Conservation (phyloP, 2,797 vertebrate species). For the Gymnocypris eckloni region DNA sequence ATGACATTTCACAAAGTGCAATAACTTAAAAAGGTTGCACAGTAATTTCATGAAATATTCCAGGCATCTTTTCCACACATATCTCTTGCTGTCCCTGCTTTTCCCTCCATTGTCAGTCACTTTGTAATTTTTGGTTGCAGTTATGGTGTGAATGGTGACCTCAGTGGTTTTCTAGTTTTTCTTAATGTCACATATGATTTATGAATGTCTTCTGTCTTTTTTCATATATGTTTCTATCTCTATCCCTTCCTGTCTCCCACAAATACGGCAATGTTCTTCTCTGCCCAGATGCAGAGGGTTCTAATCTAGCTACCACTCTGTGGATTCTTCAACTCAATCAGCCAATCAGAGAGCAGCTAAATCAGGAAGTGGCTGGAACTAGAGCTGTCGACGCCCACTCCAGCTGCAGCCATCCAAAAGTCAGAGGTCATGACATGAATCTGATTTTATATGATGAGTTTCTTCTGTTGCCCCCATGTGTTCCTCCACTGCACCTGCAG, state of each 20-base stretch:
- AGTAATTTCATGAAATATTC: not conserved
- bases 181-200: slow-evolving; percentile 6
- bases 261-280: slow-evolving; percentile 4
- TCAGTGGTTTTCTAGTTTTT: slow-evolving; percentile 26
- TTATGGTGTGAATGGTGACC: slow-evolving; percentile 13
- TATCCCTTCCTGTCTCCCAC: not conserved
- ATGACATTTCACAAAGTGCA: not conserved
- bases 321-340: slow-evolving; percentile 57
- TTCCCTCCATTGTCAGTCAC: slow-evolving; percentile 14
- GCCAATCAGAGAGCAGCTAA: slow-evolving; percentile 60
- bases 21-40: slow-evolving; percentile 6
- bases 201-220: not conserved
- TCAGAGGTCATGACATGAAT: slow-evolving; percentile 41
- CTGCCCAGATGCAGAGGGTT: slow-evolving; percentile 55
- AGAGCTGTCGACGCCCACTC: slow-evolving; percentile 24
- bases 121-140: slow-evolving; percentile 34
- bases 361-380: slow-evolving; percentile 56
- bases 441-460: slow-evolving; percentile 35
- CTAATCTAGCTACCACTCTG: slow-evolving; percentile 17
- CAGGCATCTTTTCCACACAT: not conserved
- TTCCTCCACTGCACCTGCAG: slow-evolving; percentile 29
- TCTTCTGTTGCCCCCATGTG: slow-evolving; percentile 10
- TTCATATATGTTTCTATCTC: not conserved
- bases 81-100: not conserved
- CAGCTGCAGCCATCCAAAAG: slow-evolving; percentile 53